Evolutionary conservation across 2,797 vertebrate genomes (phyloP), one percentile per base, ranked within the genome.

Genomic region (Meriones psammophilus): DNA sequence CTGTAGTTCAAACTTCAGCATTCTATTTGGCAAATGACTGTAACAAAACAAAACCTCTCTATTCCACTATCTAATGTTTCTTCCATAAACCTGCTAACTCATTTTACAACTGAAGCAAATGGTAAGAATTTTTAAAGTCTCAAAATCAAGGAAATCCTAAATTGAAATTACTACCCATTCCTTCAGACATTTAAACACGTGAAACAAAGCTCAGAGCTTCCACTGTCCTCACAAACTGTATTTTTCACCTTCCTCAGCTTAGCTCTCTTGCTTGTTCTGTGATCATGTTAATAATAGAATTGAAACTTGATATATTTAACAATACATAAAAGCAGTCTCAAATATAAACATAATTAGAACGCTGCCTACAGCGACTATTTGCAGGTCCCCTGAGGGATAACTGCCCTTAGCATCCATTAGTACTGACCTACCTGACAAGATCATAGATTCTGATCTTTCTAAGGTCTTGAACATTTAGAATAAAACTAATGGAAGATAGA

Each of bases 1-100:
- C 56, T 81, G 14, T 26, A 97, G 91, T 83, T 81, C 96, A 96
- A 94, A 39, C n/a, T 73, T 60, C 7, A 81, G 88, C 24, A 80
- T 78, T 58, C 36, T 78, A 54, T 79, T 94, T 89, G 76, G 30
- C 42, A 97, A 94, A 96, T 66, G 73, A 85, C 36, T 50, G 36
- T 74, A 89, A n/a, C 26, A 96, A 92, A 13, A 14, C 14, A 85
- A 93, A 81, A 20, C 79, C 36, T 89, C 58, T 14, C 33, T 64
- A 93, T 94, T 88, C 62, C 12, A 33, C 54, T 50, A 97, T 39
- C 54, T 97, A 96, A 97, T n/a, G 2, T 39, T 58, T 89, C 92
- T 95, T 88, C 71, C 74, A 97, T 60, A 86, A 88, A 50, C 10
- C 91, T 80, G 1, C 64, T 96, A 87, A 97, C 92, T 96, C 94